phyloP scores from a whole-genome alignment of 2,113 vertebrate genomes.

The Eolophus roseicapilla region DNA sequence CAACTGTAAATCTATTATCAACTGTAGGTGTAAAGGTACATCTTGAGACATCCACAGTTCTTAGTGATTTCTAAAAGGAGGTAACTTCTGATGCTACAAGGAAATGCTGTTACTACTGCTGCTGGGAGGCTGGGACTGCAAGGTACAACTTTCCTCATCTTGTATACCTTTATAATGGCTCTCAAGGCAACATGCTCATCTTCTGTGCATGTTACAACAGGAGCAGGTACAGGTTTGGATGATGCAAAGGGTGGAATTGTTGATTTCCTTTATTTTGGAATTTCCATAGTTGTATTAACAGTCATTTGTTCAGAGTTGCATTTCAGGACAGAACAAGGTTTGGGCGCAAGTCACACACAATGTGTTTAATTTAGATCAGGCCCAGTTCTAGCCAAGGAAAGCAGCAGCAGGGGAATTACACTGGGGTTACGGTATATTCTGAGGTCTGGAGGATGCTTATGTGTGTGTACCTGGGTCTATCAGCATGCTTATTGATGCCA shows the following conservation, averaged over 20 bases:
- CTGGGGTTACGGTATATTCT: neutral
- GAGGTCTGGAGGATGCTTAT: neutral
- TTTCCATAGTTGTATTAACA: neutral
- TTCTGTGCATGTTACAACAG: neutral
- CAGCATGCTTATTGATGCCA: neutral
- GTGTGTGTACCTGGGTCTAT: fast-evolving
- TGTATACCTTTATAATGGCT: neutral
- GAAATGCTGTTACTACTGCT: neutral
- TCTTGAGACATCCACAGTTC: neutral
- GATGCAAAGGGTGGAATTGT: neutral
- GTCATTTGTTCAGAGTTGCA: neutral
- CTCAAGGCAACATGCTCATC: neutral
- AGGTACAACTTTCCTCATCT: neutral
- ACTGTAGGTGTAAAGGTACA: neutral
- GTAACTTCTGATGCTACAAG: neutral
- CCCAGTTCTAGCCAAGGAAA: neutral
- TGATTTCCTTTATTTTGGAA: neutral
- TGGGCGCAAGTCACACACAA: neutral
- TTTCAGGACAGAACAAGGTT: neutral
- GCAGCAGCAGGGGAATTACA: neutral
- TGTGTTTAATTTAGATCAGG: neutral
- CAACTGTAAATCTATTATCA: neutral
- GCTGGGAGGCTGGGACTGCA: neutral
- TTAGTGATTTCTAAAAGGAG: neutral
- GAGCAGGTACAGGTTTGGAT: neutral